Conservation (phyloP, 2,113 vertebrate species). For the Diadophis punctatus region DNA sequence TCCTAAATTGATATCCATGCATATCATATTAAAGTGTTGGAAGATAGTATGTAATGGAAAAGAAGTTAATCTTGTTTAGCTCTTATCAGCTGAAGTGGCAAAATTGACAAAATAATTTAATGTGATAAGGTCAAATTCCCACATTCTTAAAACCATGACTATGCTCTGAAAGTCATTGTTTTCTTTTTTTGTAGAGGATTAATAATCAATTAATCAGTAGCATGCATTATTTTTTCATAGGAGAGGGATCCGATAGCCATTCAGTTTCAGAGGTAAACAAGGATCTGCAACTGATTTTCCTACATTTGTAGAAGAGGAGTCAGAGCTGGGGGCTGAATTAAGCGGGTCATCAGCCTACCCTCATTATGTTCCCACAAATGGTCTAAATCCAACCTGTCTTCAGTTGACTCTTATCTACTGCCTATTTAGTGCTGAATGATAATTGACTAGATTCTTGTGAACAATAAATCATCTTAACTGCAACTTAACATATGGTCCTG, state of each 20-base stretch:
- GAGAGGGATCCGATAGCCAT: background rate
- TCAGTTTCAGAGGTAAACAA: background rate
- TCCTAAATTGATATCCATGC: no score
- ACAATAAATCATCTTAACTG: background rate
- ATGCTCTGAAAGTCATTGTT: background rate
- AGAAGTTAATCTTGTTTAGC: background rate
- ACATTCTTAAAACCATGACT: background rate
- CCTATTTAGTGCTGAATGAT: background rate
- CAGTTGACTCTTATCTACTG: background rate
- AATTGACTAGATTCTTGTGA: background rate
- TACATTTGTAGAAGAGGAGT: background rate
- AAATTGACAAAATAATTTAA: background rate
- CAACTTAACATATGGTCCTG: background rate
- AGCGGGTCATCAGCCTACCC: no score
- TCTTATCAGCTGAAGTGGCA: background rate
- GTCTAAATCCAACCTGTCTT: no score
- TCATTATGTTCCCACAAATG: no score
- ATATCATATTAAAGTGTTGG: background rate
- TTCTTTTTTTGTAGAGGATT: background rate
- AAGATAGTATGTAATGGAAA: background rate
- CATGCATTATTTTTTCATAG: background rate
- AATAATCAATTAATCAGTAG: background rate
- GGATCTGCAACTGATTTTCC: background rate
- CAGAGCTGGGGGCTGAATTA: no score
- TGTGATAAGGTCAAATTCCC: background rate